These are phyloP conservation scores for Elysia chlorotica DNA, from an alignment of 1,140 invertebrate species.

Conservation along the genomic window DNA sequence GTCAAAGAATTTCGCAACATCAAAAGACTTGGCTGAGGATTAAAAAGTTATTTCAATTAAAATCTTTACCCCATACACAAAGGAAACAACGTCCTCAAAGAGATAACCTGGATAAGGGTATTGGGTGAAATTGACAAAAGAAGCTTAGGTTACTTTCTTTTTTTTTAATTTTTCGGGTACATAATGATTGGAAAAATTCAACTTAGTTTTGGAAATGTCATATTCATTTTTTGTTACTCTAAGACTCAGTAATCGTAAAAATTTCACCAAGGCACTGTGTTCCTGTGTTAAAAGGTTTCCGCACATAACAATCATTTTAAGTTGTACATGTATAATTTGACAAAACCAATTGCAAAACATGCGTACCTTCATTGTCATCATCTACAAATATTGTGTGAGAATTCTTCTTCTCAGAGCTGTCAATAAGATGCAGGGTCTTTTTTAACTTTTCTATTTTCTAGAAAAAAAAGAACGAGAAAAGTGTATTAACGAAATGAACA, in stretches of 20 bases:
- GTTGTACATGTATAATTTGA: no score
- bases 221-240: no score
- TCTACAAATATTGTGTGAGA: constrained; percentile 85
- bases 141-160: no score
- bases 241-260: no score
- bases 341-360: neutral
- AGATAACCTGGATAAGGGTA: no score
- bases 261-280: no score
- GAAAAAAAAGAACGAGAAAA: constrained; percentile 32
- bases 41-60: constrained; percentile 1
- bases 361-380: constrained; percentile 67
- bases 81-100: no score
- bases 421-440: constrained; percentile 80
- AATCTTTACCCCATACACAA: neutral
- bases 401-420: constrained; percentile 73
- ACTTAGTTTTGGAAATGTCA: neutral
- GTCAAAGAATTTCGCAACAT: constrained; percentile 74
- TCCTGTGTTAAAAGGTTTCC: no score
- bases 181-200: neutral
- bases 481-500: neutral
- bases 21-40: constrained; percentile 68
- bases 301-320: no score
- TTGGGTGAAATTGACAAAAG: no score
- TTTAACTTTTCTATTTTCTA: constrained; percentile 85
- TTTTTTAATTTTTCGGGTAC: neutral